These are phyloP conservation scores for Anguilla anguilla DNA, from an alignment of 2,797 vertebrate species.

Conservation along the genomic window DNA sequence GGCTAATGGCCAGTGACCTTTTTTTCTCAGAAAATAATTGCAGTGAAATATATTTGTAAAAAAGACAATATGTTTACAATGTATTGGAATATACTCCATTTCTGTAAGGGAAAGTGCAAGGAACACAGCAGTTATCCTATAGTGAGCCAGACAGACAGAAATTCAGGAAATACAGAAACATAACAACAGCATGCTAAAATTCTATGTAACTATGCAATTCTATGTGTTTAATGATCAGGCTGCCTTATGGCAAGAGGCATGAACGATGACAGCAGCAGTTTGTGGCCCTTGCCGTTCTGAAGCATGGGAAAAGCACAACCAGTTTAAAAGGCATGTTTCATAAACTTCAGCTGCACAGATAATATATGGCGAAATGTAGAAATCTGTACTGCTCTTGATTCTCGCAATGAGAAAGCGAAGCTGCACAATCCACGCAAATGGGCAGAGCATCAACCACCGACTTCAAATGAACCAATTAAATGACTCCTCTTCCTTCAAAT, in stretches of 20 bases:
- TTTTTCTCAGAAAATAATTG: no score
- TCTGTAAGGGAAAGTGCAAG: no score
- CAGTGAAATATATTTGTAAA: no score
- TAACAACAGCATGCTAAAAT: not conserved
- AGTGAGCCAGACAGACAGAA: not conserved
- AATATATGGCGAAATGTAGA: not conserved
- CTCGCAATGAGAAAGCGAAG: conserved; percentile 63
- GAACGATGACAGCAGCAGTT: not conserved
- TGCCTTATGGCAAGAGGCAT: not conserved
- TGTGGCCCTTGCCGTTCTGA: not conserved
- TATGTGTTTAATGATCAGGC: not conserved
- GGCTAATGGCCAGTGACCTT: no score
- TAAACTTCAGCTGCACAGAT: not conserved
- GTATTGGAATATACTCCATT: no score
- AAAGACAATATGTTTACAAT: no score
- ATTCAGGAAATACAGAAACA: not conserved
- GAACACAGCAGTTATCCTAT: not conserved
- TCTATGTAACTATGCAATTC: not conserved
- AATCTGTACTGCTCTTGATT: not conserved
- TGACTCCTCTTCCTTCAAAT: not conserved
- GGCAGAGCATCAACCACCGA: conserved; percentile 39
- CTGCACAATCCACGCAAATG: not conserved
- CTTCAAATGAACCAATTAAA: conserved; percentile 69
- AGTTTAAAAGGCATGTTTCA: no score
- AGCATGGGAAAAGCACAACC: no score